Evolutionary conservation across 2,888 invertebrate genomes (phyloP).

Genomic region (Epistrophe eligans): DNA sequence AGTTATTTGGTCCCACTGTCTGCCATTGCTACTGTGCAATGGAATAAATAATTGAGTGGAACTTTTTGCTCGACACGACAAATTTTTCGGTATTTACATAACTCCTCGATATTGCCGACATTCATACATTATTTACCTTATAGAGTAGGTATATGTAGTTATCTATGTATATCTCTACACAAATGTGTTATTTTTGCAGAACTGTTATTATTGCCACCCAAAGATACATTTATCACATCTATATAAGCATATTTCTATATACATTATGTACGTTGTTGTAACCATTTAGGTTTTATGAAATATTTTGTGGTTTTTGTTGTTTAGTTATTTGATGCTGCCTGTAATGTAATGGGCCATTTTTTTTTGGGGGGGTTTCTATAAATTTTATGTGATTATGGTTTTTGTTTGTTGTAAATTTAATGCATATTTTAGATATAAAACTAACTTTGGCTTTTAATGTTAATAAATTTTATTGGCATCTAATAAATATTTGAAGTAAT

Average conservation of each 20-base stretch:
- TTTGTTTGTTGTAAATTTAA: slow-evolving; percentile 2
- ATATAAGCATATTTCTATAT: neutral
- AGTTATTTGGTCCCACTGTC: neutral
- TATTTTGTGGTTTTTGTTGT: neutral
- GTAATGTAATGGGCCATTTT: neutral
- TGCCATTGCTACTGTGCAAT: slow-evolving; percentile 1
- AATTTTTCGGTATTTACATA: slow-evolving; percentile 55
- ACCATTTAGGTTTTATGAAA: neutral
- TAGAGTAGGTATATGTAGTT: neutral
- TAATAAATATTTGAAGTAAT: neutral
- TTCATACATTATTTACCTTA: slow-evolving; percentile 35
- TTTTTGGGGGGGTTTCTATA: neutral
- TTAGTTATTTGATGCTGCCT: neutral
- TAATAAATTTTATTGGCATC: slow-evolving; percentile 1
- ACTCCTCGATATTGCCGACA: slow-evolving; percentile 17
- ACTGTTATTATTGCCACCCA: slow-evolving; percentile 17
- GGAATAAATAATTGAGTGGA: slow-evolving; percentile 70
- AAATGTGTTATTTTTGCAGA: slow-evolving; percentile 8
- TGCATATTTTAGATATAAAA: slow-evolving; percentile 13
- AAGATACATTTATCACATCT: too few species aligned
- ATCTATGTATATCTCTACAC: neutral
- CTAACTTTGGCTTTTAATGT: neutral
- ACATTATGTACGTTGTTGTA: too few species aligned
- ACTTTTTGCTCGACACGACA: slow-evolving; percentile 53
- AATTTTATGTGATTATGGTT: slow-evolving; percentile 1